A percentile compares a stretch with the other conserved stretches of the same genome.
Conservation (phyloP, 2,888 invertebrate species). For the Auanema freiburgensis region DNA sequence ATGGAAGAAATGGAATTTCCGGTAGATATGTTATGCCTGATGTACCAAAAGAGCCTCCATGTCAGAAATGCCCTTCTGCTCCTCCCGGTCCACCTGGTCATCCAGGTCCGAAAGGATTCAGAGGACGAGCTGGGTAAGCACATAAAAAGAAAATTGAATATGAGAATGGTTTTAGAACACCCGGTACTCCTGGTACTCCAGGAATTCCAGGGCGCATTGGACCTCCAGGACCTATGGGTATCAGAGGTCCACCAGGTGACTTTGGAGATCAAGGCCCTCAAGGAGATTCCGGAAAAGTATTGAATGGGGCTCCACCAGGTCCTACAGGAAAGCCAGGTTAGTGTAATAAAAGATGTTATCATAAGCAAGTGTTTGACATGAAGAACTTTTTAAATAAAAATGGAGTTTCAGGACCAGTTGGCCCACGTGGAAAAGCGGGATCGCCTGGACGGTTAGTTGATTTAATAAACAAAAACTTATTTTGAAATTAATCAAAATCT, state of each 20-base stretch:
- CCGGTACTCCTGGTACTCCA: conserved; percentile 35
- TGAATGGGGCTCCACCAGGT: conserved; percentile 45
- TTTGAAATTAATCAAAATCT: conserved; percentile 1
- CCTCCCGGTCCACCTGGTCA: conserved; percentile 49
- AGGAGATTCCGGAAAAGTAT: conserved; percentile 47
- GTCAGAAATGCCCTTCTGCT: conserved; percentile 50
- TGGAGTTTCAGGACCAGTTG: conserved; percentile 28
- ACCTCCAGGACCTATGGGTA: conserved; percentile 50
- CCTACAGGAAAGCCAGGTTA: conserved; percentile 34
- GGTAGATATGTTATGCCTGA: conserved; percentile 42
- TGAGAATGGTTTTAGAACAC: conserved; percentile 17
- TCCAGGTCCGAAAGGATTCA: conserved; percentile 46
- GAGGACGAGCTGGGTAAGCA: conserved; percentile 35
- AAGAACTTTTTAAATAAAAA: neutral
- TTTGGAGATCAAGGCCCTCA: conserved; percentile 45
- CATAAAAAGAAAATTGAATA: neutral
- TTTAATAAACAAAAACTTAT: neutral
- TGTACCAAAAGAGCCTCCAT: conserved; percentile 32
- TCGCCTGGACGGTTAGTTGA: conserved; percentile 34
- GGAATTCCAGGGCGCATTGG: conserved; percentile 42
- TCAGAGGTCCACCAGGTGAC: conserved; percentile 47
- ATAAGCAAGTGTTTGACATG: neutral
- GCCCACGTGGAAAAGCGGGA: conserved; percentile 38
- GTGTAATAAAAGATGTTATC: conserved; percentile 2
- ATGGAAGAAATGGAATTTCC: conserved; percentile 44